A percentile compares a stretch with the other conserved stretches of the same genome.
Conservation (phyloP, 2,797 vertebrate species). For the Mormyrops attenuatus region DNA sequence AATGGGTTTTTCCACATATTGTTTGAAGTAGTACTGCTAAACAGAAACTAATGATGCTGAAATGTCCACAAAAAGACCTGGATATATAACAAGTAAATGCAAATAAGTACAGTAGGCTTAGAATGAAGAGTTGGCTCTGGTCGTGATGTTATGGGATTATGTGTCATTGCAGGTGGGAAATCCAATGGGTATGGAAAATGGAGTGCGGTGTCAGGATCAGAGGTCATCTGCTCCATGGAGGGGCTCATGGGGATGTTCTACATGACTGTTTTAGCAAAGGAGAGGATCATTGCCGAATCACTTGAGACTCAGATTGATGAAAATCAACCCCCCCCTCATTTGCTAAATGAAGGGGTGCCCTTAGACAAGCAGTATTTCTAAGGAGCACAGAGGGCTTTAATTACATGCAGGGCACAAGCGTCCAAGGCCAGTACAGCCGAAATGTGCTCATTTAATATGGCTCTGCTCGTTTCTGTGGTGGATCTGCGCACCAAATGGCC, state of each 20-base stretch:
- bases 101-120: background rate
- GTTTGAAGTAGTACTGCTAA: background rate
- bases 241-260: background rate
- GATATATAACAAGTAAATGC: background rate
- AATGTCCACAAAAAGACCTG: background rate
- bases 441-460: constrained; percentile 4
- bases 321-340: background rate
- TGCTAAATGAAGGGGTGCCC: background rate
- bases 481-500: background rate
- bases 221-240: background rate
- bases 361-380: background rate
- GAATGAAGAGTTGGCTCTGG: background rate
- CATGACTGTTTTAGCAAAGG: background rate
- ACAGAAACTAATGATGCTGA: background rate
- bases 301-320: background rate
- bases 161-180: background rate
- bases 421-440: background rate
- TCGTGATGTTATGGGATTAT: background rate
- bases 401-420: background rate
- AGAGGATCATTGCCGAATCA: background rate
- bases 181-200: background rate
- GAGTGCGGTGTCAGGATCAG: background rate
- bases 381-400: background rate
- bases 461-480: background rate
- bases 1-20: background rate